phyloP scores from a whole-genome alignment of 2,113 vertebrate species.

The Empidonax traillii region DNA sequence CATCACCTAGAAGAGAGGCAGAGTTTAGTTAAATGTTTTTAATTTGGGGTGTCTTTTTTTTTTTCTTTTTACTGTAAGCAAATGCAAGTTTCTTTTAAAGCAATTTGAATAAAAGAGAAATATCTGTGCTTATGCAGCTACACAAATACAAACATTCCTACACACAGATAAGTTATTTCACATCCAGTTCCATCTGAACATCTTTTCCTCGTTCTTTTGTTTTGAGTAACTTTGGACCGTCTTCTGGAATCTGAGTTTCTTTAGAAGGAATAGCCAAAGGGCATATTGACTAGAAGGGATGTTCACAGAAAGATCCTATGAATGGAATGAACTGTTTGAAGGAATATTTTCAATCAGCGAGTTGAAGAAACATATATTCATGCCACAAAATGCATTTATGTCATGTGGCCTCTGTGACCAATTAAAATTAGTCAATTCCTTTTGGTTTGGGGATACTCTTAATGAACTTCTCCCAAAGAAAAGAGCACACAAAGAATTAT shows the following conservation, averaged over 20 bases:
- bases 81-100: neutral
- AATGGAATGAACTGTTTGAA: neutral
- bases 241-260: neutral
- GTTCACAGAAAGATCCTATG: neutral
- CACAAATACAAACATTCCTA: neutral
- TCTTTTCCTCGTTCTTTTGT: neutral
- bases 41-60: neutral
- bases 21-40: neutral
- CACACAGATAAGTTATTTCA: neutral
- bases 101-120: neutral
- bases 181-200: neutral
- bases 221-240: neutral
- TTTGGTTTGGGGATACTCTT: conserved; percentile 2
- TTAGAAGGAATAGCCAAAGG: neutral
- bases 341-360: neutral
- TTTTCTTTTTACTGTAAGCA: neutral
- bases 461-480: conserved; percentile 41
- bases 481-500: conserved; percentile 16
- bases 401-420: conserved; percentile 26
- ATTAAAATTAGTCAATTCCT: conserved; percentile 38
- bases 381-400: neutral
- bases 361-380: neutral
- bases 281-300: neutral
- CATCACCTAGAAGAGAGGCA: neutral
- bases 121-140: neutral